Percentiles rank a stretch among this genome's conserved stretches.
phyloP scores from a whole-genome alignment of 2,797 vertebrate genomes.

The Clarias pachynema region DNA sequence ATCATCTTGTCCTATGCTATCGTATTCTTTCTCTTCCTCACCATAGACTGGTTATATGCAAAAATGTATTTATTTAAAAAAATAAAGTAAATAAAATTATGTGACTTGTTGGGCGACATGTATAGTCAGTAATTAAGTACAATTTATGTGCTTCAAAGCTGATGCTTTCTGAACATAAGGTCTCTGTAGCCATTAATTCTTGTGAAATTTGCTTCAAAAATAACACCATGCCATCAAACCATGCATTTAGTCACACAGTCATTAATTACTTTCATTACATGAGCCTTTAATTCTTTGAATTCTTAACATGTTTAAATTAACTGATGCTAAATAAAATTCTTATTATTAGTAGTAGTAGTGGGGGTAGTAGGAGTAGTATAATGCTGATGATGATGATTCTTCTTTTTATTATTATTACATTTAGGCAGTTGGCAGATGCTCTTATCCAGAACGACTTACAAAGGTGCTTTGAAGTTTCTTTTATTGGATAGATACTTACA shows the following conservation, averaged over 20 bases:
- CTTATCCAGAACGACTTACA: no score
- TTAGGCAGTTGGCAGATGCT: no score
- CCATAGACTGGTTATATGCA: background rate
- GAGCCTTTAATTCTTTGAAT: background rate
- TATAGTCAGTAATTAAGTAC: background rate
- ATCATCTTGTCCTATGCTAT: constrained; percentile 11
- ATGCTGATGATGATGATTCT: no score
- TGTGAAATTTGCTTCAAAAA: background rate
- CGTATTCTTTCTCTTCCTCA: background rate
- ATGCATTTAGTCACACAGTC: background rate
- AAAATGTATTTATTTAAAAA: background rate
- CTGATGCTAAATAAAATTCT: no score
- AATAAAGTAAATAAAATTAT: background rate
- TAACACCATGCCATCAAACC: background rate
- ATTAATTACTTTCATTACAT: background rate
- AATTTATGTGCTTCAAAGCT: background rate
- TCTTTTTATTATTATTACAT: no score
- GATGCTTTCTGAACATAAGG: background rate
- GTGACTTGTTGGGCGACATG: background rate
- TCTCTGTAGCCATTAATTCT: background rate
- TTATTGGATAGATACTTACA: no score
- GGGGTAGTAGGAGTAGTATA: no score
- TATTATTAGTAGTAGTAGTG: no score
- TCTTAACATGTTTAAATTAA: no score
- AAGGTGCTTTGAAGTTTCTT: no score